phyloP scores from a whole-genome alignment of 1,140 invertebrate species.

The Aphis gossypii region DNA sequence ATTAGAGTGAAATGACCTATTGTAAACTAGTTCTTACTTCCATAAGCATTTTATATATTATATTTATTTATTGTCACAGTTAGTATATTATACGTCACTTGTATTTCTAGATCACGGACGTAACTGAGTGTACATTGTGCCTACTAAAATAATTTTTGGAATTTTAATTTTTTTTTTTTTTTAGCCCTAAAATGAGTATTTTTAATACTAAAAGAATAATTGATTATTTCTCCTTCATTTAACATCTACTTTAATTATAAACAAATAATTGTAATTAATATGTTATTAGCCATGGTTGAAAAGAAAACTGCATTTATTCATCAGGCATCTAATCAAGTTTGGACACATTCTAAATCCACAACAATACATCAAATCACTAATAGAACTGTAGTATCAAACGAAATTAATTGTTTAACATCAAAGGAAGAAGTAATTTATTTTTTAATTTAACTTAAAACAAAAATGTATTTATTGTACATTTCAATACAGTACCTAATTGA shows the following conservation, averaged over 20 bases:
- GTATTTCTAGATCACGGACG: too few species aligned
- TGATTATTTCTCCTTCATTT: neutral
- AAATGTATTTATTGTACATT: neutral
- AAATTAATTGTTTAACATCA: slow-evolving; percentile 18
- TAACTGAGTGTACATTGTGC: too few species aligned
- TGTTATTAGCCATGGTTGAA: slow-evolving; percentile 36
- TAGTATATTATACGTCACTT: neutral
- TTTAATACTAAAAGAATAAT: neutral
- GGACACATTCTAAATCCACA: slow-evolving; percentile 52
- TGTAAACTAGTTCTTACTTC: neutral
- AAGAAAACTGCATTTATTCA: slow-evolving; percentile 54
- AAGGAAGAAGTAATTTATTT: slow-evolving; percentile 40
- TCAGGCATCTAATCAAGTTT: slow-evolving; percentile 49
- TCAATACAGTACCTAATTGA: neutral
- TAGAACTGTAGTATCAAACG: slow-evolving; percentile 37
- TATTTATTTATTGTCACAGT: neutral
- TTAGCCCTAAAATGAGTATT: neutral
- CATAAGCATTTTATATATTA: neutral
- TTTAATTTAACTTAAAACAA: neutral
- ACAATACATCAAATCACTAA: slow-evolving; percentile 52
- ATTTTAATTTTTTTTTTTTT: neutral
- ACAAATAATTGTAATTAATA: neutral
- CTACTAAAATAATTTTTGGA: too few species aligned
- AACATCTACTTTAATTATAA: neutral
- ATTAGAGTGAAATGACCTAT: neutral